phyloP scores from a whole-genome alignment of 2,113 vertebrate genomes.

The Bettongia penicillata region DNA sequence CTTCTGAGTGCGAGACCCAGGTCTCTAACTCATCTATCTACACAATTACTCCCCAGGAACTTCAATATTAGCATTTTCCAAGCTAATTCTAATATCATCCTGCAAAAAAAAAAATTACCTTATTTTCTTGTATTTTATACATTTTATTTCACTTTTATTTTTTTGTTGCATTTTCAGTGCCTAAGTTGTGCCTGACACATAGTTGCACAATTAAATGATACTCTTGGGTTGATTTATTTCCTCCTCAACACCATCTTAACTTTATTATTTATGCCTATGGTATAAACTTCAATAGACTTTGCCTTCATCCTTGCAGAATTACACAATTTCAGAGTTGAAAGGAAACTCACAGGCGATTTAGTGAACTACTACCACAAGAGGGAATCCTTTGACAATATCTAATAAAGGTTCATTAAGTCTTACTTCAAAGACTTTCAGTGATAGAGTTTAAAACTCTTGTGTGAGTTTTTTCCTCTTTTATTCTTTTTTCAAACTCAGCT shows the following conservation, averaged over 20 bases:
- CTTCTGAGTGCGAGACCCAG: not conserved
- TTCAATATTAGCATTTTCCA: not conserved
- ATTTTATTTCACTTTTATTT: not conserved
- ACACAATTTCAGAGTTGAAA: not conserved
- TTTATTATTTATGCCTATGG: not conserved
- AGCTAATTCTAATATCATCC: not conserved
- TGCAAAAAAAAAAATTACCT: not conserved
- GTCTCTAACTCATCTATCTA: not conserved
- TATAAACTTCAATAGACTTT: not conserved
- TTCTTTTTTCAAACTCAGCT: too few species aligned
- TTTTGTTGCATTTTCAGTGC: not conserved
- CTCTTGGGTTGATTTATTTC: not conserved
- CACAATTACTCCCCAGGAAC: not conserved
- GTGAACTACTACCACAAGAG: not conserved
- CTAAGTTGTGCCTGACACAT: not conserved
- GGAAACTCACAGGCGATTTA: not conserved
- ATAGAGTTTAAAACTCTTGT: not conserved
- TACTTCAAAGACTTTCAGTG: not conserved
- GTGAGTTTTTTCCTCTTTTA: not conserved
- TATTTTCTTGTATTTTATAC: not conserved
- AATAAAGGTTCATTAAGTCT: not conserved
- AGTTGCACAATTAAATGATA: not conserved
- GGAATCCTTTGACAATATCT: not conserved
- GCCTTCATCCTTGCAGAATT: not conserved
- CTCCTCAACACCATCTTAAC: not conserved